Conservation (phyloP, 1,140 invertebrate genomes). For the Trachymyrmex cornetzi region DNA sequence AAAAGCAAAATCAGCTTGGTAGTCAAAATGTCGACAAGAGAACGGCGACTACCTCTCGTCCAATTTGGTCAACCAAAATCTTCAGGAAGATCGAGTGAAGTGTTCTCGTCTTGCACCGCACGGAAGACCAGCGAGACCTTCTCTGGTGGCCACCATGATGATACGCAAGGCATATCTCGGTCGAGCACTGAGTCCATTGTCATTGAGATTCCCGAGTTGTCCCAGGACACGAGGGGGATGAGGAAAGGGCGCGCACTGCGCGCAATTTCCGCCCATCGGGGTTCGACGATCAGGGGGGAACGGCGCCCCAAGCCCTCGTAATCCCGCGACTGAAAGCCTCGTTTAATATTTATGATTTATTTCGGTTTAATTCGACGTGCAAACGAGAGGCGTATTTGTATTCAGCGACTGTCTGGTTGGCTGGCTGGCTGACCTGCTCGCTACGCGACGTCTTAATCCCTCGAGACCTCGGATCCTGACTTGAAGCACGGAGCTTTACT, state of each 20-base stretch:
- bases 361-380: constrained; percentile 86
- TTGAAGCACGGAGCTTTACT: not conserved
- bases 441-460: constrained; percentile 32
- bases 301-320: constrained; percentile 80
- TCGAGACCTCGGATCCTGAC: constrained; percentile 1
- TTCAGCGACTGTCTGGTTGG: constrained; percentile 57
- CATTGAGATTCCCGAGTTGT: constrained; percentile 83
- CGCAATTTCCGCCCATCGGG: constrained; percentile 83
- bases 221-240: constrained; percentile 45
- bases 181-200: constrained; percentile 78
- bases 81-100: not conserved
- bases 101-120: not conserved
- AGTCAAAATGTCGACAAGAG: too few relatives aligned
- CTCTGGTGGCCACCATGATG: constrained; percentile 71
- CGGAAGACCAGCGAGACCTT: constrained; percentile 41
- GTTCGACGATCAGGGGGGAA: constrained; percentile 34
- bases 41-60: not conserved
- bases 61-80: constrained; percentile 19
- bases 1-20: too few relatives aligned
- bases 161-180: constrained; percentile 51
- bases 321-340: constrained; percentile 85
- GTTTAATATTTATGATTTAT: constrained; percentile 88
- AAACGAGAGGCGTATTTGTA: constrained; percentile 79
- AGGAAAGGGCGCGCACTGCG: constrained; percentile 74
- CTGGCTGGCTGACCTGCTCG: constrained; percentile 25